A percentile compares a stretch with the other conserved stretches of the same genome.
Evolutionary conservation across 2,797 vertebrate species (phyloP).

Genomic region (Myiotriccus ornatus): DNA sequence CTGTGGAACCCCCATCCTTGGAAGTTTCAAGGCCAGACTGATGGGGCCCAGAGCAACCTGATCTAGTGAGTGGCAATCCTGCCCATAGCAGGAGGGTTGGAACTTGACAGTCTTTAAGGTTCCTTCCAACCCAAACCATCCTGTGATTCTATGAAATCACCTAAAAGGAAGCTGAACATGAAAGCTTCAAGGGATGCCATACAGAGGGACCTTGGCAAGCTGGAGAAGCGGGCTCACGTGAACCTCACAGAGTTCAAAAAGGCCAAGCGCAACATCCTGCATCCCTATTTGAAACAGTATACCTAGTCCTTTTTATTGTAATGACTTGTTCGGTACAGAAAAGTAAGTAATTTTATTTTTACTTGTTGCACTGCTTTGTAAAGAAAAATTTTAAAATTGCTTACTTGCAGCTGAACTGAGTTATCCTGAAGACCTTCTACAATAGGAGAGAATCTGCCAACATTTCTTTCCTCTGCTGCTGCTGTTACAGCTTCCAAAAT

Average conservation of each 20-base stretch:
- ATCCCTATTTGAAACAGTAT: not conserved
- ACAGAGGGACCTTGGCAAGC: not conserved
- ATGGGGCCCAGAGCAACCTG: not conserved
- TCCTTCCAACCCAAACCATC: not conserved
- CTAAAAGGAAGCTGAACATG: not conserved
- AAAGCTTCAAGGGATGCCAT: not conserved
- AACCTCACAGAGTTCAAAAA: not conserved
- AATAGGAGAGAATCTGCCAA: conserved; percentile 88
- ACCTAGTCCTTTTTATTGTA: not conserved
- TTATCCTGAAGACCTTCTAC: conserved; percentile 90
- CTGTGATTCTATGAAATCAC: not conserved
- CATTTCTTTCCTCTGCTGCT: conserved; percentile 85
- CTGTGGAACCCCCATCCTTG: not conserved
- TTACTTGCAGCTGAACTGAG: conserved; percentile 92
- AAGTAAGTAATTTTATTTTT: not conserved
- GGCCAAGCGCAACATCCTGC: not conserved
- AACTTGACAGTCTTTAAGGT: not conserved
- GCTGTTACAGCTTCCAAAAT: conserved; percentile 93
- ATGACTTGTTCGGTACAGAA: not conserved
- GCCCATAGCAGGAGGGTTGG: not conserved
- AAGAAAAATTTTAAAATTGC: not conserved
- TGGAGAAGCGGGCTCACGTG: not conserved
- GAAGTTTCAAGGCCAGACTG: not conserved
- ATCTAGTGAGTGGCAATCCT: not conserved
- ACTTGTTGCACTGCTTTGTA: not conserved